Evolutionary conservation across 1,140 invertebrate genomes (phyloP).

Genomic region (Lethrus apterus): DNA sequence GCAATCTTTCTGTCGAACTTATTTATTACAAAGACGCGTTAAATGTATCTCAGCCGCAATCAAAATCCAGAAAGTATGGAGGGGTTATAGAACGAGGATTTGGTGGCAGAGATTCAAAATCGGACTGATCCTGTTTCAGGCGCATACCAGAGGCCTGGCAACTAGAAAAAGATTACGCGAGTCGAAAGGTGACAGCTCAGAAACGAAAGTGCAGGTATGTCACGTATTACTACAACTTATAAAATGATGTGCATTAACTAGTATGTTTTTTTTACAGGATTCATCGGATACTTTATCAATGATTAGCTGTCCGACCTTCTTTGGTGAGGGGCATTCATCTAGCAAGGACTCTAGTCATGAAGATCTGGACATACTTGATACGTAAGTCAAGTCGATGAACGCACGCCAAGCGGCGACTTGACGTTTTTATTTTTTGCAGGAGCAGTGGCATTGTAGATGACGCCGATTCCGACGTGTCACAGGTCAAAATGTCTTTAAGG

Average conservation of each 20-base stretch:
- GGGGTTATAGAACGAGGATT: conserved; percentile 54
- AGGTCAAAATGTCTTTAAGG: conserved; percentile 21
- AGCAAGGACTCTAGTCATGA: conserved; percentile 51
- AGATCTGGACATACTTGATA: conserved; percentile 41
- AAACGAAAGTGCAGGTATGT: conserved; percentile 28
- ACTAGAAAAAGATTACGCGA: conserved; percentile 47
- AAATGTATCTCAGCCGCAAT: conserved; percentile 54
- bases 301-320: no score
- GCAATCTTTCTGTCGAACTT: conserved; percentile 68
- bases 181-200: conserved; percentile 37
- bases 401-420: background rate
- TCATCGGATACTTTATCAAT: no score
- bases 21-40: conserved; percentile 46
- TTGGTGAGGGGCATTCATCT: conserved; percentile 45
- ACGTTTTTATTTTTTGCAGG: conserved; percentile 34
- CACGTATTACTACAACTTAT: conserved; percentile 1
- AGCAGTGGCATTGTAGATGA: conserved; percentile 54
- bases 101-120: conserved; percentile 59
- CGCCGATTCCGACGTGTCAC: conserved; percentile 43
- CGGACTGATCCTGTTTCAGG: conserved; percentile 63
- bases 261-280: conserved; percentile 1
- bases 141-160: conserved; percentile 56
- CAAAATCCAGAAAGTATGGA: conserved; percentile 71
- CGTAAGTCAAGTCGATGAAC: background rate
- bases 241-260: background rate